A percentile compares a stretch with the other conserved stretches of the same genome.
phyloP scores from a whole-genome alignment of 23 tunicate genomes.

The Corella eumyota region DNA sequence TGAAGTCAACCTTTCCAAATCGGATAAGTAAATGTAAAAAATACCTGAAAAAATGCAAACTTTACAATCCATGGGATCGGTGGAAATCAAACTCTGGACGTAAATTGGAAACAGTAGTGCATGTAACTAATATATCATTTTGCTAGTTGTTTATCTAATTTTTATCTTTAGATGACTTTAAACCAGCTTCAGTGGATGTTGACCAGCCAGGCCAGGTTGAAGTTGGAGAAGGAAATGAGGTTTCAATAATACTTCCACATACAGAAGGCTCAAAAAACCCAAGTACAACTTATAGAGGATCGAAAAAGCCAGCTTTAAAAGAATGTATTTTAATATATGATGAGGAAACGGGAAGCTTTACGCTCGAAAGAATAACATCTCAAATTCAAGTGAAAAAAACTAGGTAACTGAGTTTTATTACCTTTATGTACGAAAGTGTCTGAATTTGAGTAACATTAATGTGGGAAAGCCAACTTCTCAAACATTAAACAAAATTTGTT shows the following conservation, averaged over 20 bases:
- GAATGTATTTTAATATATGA: conserved; percentile 84
- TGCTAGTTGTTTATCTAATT: background rate
- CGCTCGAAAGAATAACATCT: conserved; percentile 60
- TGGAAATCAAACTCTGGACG: too few species aligned
- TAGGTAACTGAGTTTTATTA: conserved; percentile 30
- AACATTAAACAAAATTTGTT: too few species aligned
- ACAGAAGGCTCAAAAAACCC: conserved; percentile 55
- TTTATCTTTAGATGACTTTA: conserved; percentile 65
- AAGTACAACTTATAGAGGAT: conserved; percentile 69
- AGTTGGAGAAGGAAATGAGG: conserved; percentile 71
- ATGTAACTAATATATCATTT: too few species aligned
- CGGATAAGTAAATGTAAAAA: too few species aligned
- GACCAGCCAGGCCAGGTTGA: conserved; percentile 55
- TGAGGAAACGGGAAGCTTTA: conserved; percentile 38
- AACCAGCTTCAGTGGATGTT: conserved; percentile 81
- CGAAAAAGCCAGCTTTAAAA: conserved; percentile 70
- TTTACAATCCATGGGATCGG: too few species aligned
- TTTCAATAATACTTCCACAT: conserved; percentile 59
- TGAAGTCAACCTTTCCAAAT: too few species aligned
- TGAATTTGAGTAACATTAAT: too few species aligned
- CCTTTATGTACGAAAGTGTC: too few species aligned
- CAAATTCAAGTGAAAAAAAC: conserved; percentile 87
- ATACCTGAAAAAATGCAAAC: too few species aligned
- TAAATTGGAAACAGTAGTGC: too few species aligned
- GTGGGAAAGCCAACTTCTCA: too few species aligned